These are phyloP conservation scores for Myotis lucifugus DNA, from an alignment of 2,113 vertebrate species.

Conservation along the genomic window DNA sequence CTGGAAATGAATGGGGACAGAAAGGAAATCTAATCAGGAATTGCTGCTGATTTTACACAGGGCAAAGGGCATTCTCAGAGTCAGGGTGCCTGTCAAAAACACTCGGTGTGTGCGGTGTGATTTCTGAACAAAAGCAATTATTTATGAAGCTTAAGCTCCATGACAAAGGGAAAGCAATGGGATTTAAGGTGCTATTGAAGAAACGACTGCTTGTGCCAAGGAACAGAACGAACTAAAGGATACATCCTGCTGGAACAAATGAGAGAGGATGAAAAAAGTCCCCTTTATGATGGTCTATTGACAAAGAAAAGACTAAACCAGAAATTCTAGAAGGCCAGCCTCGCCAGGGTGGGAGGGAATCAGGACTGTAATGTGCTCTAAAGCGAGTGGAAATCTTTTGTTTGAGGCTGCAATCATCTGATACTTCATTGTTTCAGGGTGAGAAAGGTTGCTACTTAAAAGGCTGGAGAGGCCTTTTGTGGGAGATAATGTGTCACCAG, in stretches of 20 bases:
- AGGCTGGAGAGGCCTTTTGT: constrained; percentile 63
- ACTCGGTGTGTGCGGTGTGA: neutral
- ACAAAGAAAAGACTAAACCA: constrained; percentile 73
- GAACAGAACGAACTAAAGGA: constrained; percentile 42
- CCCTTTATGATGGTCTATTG: constrained; percentile 55
- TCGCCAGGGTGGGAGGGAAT: constrained; percentile 17
- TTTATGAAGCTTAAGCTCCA: constrained; percentile 56
- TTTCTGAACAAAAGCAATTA: constrained; percentile 58
- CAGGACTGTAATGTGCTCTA: constrained; percentile 60
- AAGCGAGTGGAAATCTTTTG: constrained; percentile 63
- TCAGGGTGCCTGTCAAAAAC: neutral
- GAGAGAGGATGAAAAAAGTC: constrained; percentile 54
- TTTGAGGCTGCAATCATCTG: constrained; percentile 69
- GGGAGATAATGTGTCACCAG: constrained; percentile 70
- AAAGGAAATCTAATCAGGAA: constrained; percentile 30
- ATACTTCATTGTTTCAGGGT: constrained; percentile 73
- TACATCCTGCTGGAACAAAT: neutral
- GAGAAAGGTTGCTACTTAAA: constrained; percentile 67
- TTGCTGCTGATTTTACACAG: constrained; percentile 15
- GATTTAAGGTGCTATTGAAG: constrained; percentile 8
- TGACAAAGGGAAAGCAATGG: constrained; percentile 16
- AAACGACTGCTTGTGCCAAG: constrained; percentile 37
- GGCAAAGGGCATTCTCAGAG: constrained; percentile 53
- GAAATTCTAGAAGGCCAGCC: constrained; percentile 71
- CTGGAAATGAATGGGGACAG: constrained; percentile 15